Base-by-base conservation (phyloP, 2,888 invertebrate species). In the Notodonta dromedarius region DNA sequence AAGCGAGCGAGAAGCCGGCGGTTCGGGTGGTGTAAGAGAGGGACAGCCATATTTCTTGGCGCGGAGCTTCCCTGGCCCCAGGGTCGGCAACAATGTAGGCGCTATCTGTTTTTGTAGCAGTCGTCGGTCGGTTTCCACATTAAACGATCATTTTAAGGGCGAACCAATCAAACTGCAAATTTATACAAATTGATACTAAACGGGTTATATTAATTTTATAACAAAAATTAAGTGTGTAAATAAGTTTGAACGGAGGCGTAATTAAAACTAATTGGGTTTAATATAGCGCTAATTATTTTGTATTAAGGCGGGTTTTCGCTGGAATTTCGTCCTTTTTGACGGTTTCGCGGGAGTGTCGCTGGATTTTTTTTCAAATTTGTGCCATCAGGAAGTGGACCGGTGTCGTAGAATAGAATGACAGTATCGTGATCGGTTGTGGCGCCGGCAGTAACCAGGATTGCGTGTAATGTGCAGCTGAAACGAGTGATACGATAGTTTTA, bases 201-300 rank as follows among this genome's bases (percentile, higher is more conserved):
- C 92, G 91, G 90, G 89, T 91, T 92, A 89, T 92, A 93, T 93
- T 93, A 93, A 93, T 93, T 93, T 92, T 92, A 93, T 93, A 91
- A 92, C 92, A 93, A 93, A 93, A 93, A 93, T 93, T 93, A 93
- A 93, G 91, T 92, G 93, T 91, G 93, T 90, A 92, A 93, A 93
- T 93, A 93, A 93, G 91, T 92, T 89, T 88, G 91, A 90, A 86
- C 89, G 85, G 85, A 83, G 88, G 83, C 75, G 86, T 93, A 93
- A 93, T 93, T 90, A 89, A 89, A 91, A 90, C 93, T 93, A 93
- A 93, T 93, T 92, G 92, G 85, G 86, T 89, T 84, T 93, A 91
- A 93, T 90, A 87, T 82, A 86, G 82, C 87, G 90, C 83, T 91
- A 92, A 91, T 92, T 90, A 88, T 91, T 90, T 90, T 86, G 88